Evolutionary conservation across 2,113 vertebrate genomes (phyloP), one percentile per base, ranked within the genome.

Genomic region (Andinoacara biseriatus): DNA sequence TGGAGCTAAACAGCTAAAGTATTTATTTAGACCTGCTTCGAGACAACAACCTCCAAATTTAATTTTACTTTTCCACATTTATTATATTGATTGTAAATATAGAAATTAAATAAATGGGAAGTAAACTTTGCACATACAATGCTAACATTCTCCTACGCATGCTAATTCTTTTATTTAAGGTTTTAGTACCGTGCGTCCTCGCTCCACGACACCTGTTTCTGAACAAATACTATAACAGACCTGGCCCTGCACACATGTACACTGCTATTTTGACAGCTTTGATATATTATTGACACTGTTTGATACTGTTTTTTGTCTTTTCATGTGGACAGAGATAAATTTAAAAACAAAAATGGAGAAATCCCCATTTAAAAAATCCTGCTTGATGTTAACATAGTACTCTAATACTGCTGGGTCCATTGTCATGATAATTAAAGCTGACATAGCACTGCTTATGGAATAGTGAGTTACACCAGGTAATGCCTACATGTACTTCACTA

Each of bases 201-300:
- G 29, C 17, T 0, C 65, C 15, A 69, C 29, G 15, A 17, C 65
- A 69, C 15, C 26, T 29, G 65, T 29, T 17, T 49, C 24, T 24
- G 5, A 49, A 69, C 18, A 69, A 49, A 18, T 67, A 38, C n/a
- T 67, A n/a, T 13, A 65, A 67, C 38, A 65, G 13, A 65, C 35
- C 43, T 65, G 22, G 35, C 61, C 35, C 15, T 43, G 62, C n/a
- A 22, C 35, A 24, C 35, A 17, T 43, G 35, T 24, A 62, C 61
- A 63, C 0, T 8, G 2, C 20, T 63, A 67, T 67, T 67, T 67
- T 49, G 40, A 5, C 29, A 26, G 26, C 40, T 69, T 49, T 67
- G 63, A 14, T 1, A 1, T 46, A 29, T 14, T 1, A 10, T 15
- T 49, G 15, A 0, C 9, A 49, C 15, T 29, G 10, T 29, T 11